A percentile compares a stretch with the other conserved stretches of the same genome.
phyloP scores from a whole-genome alignment of 2,888 invertebrate species.

The Gibbula magus region DNA sequence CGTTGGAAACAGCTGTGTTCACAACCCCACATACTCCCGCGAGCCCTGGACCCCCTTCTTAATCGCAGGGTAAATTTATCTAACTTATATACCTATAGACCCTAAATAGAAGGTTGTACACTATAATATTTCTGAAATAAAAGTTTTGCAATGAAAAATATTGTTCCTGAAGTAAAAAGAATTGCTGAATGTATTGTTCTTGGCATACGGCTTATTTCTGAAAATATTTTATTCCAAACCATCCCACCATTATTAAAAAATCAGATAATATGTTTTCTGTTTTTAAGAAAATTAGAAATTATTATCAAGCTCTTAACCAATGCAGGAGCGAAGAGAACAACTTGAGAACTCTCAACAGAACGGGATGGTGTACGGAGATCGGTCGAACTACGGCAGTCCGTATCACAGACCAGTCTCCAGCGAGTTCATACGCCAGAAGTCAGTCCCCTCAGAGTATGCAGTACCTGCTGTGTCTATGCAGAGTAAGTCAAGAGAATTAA shows the following conservation, averaged over 20 bases:
- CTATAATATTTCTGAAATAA: no score
- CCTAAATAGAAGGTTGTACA: no score
- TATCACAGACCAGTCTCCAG: not conserved
- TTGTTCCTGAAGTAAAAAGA: no score
- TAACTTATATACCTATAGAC: no score
- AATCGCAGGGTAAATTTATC: slow-evolving; percentile 25
- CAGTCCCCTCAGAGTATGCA: slow-evolving; percentile 33
- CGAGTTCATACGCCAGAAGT: not conserved
- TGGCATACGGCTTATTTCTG: no score
- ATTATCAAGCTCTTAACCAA: no score
- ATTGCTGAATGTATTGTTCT: no score
- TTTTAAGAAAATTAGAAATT: no score
- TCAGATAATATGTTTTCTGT: no score
- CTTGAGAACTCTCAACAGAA: not conserved
- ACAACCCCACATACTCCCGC: slow-evolving; percentile 59
- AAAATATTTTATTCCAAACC: no score
- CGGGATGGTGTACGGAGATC: not conserved
- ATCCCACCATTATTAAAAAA: no score
- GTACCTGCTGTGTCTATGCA: slow-evolving; percentile 24
- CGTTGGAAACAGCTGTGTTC: slow-evolving; percentile 58
- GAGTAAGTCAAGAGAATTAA: not conserved
- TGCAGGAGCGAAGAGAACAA: not conserved
- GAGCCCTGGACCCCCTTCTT: slow-evolving; percentile 52
- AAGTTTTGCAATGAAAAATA: no score
- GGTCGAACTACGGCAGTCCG: slow-evolving; percentile 16